Evolutionary conservation across 2,888 invertebrate species (phyloP), one percentile per base, ranked within the genome.

Genomic region (Laothoe populi): DNA sequence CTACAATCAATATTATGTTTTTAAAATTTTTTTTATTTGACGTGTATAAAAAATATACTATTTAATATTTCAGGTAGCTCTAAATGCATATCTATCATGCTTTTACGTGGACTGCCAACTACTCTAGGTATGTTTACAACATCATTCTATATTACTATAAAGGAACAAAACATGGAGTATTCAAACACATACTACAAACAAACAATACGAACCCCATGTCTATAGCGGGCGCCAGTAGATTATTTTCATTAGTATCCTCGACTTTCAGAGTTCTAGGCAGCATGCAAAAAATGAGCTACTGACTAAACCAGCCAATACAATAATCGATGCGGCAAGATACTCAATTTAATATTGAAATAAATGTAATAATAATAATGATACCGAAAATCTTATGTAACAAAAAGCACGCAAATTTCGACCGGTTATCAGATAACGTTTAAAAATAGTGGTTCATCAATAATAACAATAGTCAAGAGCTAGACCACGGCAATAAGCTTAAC

Each of bases 211-310:
- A 91, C 93, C 92, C 91, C 85, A 90, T 88, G 68, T 91, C 91
- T 72, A 86, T 82, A 63, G 73, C 74, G 60, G 88, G 89, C 71
- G 83, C 80, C 68, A 88, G 83, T 63, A 90, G 83, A 74, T 87
- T 85, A 75, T 78, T 84, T 77, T 90, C 89, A 77, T 80, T 78
- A 70, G 73, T 74, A 71, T 90, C 91, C 86, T 77, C 71, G 66
- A 86, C 85, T 74, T 75, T 85, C 81, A 71, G 79, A 75, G 73
- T 76, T 82, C 88, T 85, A 85, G 78, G 90, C 90, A 84, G 93
- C 93, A 90, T 93, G 93, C 93, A 89, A 87, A 88, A 86, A 87
- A 84, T 73, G 79, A 72, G 82, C 86, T 87, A 88, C 86, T 91
- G 74, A 87, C 88, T 87, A 86, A 78, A 60, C 16, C 31, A 11